Evolutionary conservation across 2,888 invertebrate species (phyloP), one percentile per base, ranked within the genome.

Genomic region (Drepanosiphum platanoidis): DNA sequence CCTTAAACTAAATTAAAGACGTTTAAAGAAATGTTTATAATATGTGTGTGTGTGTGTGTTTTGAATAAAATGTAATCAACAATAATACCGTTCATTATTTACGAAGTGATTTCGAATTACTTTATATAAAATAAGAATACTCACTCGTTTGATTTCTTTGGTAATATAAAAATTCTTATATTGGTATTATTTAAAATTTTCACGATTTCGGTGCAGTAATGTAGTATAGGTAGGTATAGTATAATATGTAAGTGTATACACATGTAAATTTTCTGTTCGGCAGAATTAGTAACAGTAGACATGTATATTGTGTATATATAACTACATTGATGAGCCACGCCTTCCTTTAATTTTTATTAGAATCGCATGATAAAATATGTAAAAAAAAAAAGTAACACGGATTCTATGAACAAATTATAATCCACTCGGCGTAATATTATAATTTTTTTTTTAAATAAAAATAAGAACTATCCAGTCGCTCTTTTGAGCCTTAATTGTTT

Each of bases 261-360:
- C 22, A 39, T 70, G 70, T 8, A 80, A 68, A 80, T 70, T 52
- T 80, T 34, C 34, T 18, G 18, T 52, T 80, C 36, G 11, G 27
- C 5, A 80, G 3, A 8, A 70, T 52, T 52, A 68, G 68, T 34
- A 70, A 80, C 34, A 70, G 52, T 36, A 80, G 68, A 80, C 34
- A 34, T 80, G 68, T 42, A 61, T 66, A n/a, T n/a, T n/a, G n/a
- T n/a, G n/a, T n/a, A n/a, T n/a, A n/a, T n/a, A n/a, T n/a, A 66
- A 32, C 39, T 32, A 68, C 68, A 70, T 70, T 70, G 68, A 70
- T 52, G 80, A 80, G 18, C 80, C 68, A 80, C 80, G 42, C 52
- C 68, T 70, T 70, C 36, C 15, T 80, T 80, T 52, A 52, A 80
- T 70, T 68, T 46, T 80, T 80, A 66, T 80, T 80, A 80, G 70